Percentiles rank a stretch among this genome's conserved stretches.
These are phyloP conservation scores for Gallinago paraguaiae DNA, from an alignment of 2,113 vertebrate species.

Conservation along the genomic window DNA sequence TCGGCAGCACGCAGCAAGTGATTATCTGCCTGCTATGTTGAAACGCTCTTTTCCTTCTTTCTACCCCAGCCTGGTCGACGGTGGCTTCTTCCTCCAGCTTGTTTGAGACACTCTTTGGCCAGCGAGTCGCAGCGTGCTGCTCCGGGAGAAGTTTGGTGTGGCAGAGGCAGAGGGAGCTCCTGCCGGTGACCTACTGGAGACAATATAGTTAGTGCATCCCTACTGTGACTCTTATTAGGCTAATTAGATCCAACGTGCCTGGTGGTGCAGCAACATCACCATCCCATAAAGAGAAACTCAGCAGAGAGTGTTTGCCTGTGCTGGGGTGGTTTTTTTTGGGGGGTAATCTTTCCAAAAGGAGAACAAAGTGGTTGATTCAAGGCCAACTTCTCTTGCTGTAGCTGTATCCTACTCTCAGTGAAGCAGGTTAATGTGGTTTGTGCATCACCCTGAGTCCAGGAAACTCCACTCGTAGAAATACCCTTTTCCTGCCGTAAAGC, in stretches of 20 bases:
- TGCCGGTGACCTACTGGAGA: not conserved
- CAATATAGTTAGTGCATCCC: not conserved
- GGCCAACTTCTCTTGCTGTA: not conserved
- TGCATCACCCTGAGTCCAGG: not conserved
- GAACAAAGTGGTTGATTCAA: not conserved
- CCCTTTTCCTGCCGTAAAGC: not conserved
- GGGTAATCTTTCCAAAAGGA: not conserved
- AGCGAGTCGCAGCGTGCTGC: not conserved
- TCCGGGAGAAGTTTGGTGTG: not conserved
- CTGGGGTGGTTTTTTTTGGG: no score
- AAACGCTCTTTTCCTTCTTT: not conserved
- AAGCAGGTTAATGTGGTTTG: not conserved
- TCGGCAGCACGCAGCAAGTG: not conserved
- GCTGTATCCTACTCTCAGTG: not conserved
- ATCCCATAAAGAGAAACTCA: not conserved
- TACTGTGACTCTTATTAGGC: not conserved
- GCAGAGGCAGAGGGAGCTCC: not conserved
- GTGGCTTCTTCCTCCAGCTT: not conserved
- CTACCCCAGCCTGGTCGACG: fast-evolving
- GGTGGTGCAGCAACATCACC: not conserved
- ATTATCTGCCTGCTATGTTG: not conserved
- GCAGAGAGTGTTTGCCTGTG: not conserved
- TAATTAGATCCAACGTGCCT: not conserved
- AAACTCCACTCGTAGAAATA: not conserved
- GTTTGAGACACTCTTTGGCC: not conserved